These are phyloP conservation scores for Schlechtendalia chinensis DNA, from an alignment of 1,140 invertebrate species.

Conservation along the genomic window DNA sequence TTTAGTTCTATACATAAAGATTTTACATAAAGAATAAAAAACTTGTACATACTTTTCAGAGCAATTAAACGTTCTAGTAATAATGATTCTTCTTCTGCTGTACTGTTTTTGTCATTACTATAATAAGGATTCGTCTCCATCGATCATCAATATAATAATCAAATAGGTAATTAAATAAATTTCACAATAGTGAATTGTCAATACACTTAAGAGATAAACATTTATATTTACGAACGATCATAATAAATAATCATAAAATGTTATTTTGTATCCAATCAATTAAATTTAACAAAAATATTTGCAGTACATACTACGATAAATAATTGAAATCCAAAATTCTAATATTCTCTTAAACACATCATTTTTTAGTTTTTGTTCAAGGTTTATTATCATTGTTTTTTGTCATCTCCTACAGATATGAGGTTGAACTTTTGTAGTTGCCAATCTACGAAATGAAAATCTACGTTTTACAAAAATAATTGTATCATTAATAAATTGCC, in stretches of 20 bases:
- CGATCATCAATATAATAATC: not conserved
- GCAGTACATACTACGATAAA: no score
- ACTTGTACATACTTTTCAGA: conserved; percentile 14
- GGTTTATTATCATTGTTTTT: conserved; percentile 2
- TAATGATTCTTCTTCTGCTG: conserved; percentile 11
- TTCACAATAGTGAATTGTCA: not conserved
- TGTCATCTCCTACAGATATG: not conserved
- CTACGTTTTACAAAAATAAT: no score
- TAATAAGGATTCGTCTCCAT: conserved; percentile 16
- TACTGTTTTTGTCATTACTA: not conserved
- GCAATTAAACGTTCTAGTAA: conserved; percentile 38
- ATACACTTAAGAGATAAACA: no score
- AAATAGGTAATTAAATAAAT: not conserved
- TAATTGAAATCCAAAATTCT: no score
- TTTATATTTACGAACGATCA: no score
- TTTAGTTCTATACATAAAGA: no score
- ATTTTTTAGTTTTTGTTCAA: not conserved
- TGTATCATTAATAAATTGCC: no score
- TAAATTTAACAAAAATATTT: not conserved
- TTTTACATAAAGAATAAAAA: not conserved
- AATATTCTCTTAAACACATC: no score
- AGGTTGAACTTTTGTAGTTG: not conserved
- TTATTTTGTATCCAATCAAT: not conserved
- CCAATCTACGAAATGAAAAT: not conserved
- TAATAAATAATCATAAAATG: not conserved